Evolutionary conservation across 2,888 invertebrate species (phyloP), one percentile per base, ranked within the genome.

Genomic region (Podotricha telesiphe): DNA sequence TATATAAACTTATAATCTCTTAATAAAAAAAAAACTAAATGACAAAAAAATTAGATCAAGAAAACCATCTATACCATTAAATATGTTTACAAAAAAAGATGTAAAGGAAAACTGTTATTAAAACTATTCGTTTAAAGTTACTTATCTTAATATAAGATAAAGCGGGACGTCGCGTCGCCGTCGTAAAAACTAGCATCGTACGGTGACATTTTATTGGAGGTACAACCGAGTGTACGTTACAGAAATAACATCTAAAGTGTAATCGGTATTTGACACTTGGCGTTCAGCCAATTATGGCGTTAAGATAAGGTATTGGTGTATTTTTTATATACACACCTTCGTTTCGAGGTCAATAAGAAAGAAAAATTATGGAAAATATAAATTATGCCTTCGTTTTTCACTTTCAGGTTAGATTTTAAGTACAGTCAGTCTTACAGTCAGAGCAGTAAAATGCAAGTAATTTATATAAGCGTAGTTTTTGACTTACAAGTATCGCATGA

Each of bases 201-300:
- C 17, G 68, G 68, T 67, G 74, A 72, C 72, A 74, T 64, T 68
- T 70, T 69, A 68, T 67, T 62, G 47, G 40, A 37, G 73, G 45
- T 64, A 69, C 69, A 69, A 61, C 28, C 53, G 51, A 69, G 73
- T 66, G 65, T 74, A 19, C 59, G 69, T 74, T 74, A 74, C 74
- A 68, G 67, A 74, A 74, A 74, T 74, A 74, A 74, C 73, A 69
- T 68, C 62, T 56, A 56, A 65, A 65, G 62, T 72, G 68, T 70
- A 70, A 70, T 70, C 65, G 66, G 37, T 53, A 64, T 70, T 65
- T 68, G 72, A 72, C 69, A 68, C 68, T 71, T 73, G 71, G 73
- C 71, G n/a, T 13, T 1, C 1, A n/a, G 61, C 73, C 73, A 71
- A 66, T 22, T 48, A n/a, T 22, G 37, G 42, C 40, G 51, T 67